Evolutionary conservation across 2,113 vertebrate genomes (phyloP), one percentile per base, ranked within the genome.

Genomic region (Prunella fulvescens): DNA sequence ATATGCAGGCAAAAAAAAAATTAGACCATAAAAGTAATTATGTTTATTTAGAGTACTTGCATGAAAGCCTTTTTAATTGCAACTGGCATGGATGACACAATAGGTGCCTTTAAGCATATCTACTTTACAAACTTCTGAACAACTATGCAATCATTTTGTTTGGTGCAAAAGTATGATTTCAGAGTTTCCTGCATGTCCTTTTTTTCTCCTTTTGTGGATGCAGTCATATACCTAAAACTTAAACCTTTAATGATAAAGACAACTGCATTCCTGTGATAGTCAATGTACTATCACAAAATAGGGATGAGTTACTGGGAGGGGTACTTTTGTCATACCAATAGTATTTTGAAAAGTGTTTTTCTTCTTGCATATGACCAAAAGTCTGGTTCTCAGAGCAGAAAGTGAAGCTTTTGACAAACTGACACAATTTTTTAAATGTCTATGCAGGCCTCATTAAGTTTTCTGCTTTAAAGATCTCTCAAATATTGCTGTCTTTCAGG

Each of bases 231-330:
- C 33, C 5, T 84, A 37, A 48, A 85, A 76, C 6, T 20, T 58
- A 79, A 77, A 8, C 18, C 48, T 62, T 74, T 54, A 88, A 74
- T 24, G 3, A 64, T 12, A 67, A 11, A 48, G 44, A 56, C 11
- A 4, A 66, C 26, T 76, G 80, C 0, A 57, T 62, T 62, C 42
- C 42, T 74, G 13, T 31, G 14, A 81, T 33, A 13, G 23, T 62
- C 78, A 87, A 31, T 11, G 7, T 66, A 78, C 11, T 50, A 57
- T 14, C 20, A 7, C 7, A 44, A 80, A 91, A 72, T 0, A 71
- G 29, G 35, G 13, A 42, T 4, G 10, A 19, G 5, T n/a, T 60
- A 37, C 18, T 40, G 8, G 8, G 17, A 3, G 0, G 7, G 0
- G 19, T 51, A 44, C 23, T 82, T 86, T 37, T 47, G 20, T 33